Evolutionary conservation across 1,140 invertebrate genomes (phyloP), one percentile per base, ranked within the genome.

Genomic region (Psix sp.): DNA sequence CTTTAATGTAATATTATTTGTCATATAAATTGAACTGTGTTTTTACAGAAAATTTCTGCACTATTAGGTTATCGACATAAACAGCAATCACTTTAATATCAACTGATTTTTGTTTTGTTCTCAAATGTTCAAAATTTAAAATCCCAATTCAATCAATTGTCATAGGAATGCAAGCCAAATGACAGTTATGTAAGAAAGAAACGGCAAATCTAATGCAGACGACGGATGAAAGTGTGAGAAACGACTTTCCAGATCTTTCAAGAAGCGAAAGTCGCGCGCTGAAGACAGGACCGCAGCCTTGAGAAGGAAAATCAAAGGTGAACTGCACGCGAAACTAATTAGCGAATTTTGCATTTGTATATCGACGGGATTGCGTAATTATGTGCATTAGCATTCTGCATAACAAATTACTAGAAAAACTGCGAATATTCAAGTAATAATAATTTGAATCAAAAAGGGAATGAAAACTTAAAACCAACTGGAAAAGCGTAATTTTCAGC

Each of bases 161-260:
- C 15, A 42, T 10, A 14, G 20, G 10, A 26, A 21, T 46, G 54
- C 7, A 16, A 48, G 31, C 20, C 35, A 48, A 60, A 48, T 20
- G 16, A 13, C 5, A 11, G 9, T 60, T 60, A 48, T 29, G 35
- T 46, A 73, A 73, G 39, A 26, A 24, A 46, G 29, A 36, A 33
- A 26, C 43, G 17, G 15, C 26, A 33, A 40, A 46, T 43, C 26
- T 35, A 35, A 46, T 10, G 21, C 24, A 16, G 17, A 51, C 17
- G 36, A 31, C 43, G 20, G 21, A 43, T 17, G 54, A 24, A 49
- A 57, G 36, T 40, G 24, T 29, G 26, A 35, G 48, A 24, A 52
- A 68, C 45, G 51, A 65, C 70, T 73, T 74, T 70, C 65, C 59
- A 57, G 42, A 35, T 67, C 57, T 52, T 38, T 62, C 7, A 17